Conservation (phyloP, 2,113 vertebrate genomes). For the Rhinichthys klamathensis region DNA sequence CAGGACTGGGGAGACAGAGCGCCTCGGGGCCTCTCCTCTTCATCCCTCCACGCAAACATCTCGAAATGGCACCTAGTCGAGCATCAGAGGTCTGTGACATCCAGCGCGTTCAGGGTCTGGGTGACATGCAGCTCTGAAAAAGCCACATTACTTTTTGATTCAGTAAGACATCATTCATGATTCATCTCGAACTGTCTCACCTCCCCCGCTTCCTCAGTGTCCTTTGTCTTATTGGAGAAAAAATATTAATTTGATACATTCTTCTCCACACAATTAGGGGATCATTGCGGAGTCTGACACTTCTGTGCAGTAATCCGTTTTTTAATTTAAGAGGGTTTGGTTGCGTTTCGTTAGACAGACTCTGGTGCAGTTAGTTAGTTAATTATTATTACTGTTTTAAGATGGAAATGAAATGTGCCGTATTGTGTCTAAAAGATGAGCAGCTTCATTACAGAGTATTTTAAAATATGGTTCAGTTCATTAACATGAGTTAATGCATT, state of each 20-base stretch:
- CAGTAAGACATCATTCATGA: constrained; percentile 1
- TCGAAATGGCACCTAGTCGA: constrained; percentile 21
- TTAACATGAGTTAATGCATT: not conserved
- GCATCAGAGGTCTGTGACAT: constrained; percentile 30
- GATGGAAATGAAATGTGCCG: constrained; percentile 45
- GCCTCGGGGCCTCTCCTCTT: constrained; percentile 21
- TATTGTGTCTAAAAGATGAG: constrained; percentile 47
- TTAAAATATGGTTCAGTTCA: not conserved
- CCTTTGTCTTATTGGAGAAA: constrained; percentile 49
- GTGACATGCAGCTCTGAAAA: not conserved
- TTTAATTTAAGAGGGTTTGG: constrained; percentile 65
- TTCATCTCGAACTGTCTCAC: constrained; percentile 14
- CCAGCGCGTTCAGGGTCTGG: not conserved
- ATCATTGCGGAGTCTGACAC: constrained; percentile 59
- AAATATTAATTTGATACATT: constrained; percentile 63
- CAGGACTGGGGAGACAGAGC: constrained; percentile 7
- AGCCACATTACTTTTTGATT: constrained; percentile 21
- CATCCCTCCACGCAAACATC: constrained; percentile 11
- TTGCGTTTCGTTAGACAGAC: constrained; percentile 59
- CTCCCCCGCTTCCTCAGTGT: constrained; percentile 2
- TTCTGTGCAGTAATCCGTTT: constrained; percentile 57
- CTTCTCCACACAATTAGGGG: constrained; percentile 60
- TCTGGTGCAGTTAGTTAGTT: constrained; percentile 57
- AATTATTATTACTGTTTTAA: constrained; percentile 59
- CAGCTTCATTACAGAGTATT: not conserved